Evolutionary conservation across 35 echinoderm and acorn worm species (phyloP).

Genomic region (Acanthaster planci): DNA sequence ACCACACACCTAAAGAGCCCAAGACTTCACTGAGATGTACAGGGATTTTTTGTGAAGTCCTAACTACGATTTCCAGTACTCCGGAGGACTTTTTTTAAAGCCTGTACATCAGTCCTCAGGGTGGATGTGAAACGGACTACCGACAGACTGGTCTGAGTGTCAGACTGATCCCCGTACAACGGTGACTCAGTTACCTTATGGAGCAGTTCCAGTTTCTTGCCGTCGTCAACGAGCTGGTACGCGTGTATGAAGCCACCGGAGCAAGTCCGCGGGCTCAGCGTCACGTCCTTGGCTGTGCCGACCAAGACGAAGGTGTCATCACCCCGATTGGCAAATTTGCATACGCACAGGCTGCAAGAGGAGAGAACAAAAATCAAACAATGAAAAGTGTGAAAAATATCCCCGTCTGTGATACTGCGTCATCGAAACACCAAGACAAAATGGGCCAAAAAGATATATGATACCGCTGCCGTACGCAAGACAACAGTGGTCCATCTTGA

Average conservation of each 20-base stretch:
- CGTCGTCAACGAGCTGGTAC: constrained; percentile 80
- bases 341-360: constrained; percentile 55
- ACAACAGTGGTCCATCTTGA: no score
- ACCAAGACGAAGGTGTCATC: constrained; percentile 75
- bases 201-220: constrained; percentile 75
- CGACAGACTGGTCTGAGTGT: no score
- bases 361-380: neutral
- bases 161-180: no score
- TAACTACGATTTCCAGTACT: no score
- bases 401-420: neutral
- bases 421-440: neutral
- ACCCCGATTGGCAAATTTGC: constrained; percentile 66
- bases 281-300: constrained; percentile 90
- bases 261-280: constrained; percentile 84
- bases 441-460: neutral
- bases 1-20: no score
- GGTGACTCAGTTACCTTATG: constrained; percentile 68
- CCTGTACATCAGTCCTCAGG: no score
- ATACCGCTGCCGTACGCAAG: no score
- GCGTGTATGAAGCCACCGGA: constrained; percentile 90
- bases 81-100: no score
- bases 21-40: no score
- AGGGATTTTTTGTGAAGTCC: no score
- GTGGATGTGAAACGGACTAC: no score
- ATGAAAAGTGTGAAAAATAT: neutral